Evolutionary conservation across 1,140 invertebrate genomes (phyloP).

Genomic region (Drosophila mayri): DNA sequence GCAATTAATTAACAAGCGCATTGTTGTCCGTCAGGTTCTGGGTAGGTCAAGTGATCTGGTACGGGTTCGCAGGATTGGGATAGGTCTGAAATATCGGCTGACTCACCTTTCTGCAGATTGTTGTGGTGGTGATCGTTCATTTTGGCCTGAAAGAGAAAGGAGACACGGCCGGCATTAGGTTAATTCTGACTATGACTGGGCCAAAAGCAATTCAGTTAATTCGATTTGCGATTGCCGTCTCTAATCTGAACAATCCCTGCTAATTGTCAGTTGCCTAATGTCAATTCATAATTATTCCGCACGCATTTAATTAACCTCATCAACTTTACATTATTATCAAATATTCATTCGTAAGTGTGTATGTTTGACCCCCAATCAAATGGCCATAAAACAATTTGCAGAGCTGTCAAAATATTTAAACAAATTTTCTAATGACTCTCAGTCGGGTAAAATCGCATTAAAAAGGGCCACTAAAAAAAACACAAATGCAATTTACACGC

Average conservation of each 20-base stretch:
- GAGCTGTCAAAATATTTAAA: slow-evolving; percentile 66
- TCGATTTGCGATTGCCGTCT: slow-evolving; percentile 29
- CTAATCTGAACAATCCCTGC: slow-evolving; percentile 38
- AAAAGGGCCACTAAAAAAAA: slow-evolving; percentile 18
- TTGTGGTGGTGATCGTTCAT: slow-evolving; percentile 86
- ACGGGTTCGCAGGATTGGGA: slow-evolving; percentile 10
- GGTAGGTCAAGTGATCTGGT: slow-evolving; percentile 46
- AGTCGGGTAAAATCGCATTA: slow-evolving; percentile 34
- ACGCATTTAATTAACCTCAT: slow-evolving; percentile 43
- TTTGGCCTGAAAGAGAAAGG: slow-evolving; percentile 86
- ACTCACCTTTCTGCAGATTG: slow-evolving; percentile 84
- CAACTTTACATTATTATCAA: slow-evolving; percentile 47
- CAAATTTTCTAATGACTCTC: slow-evolving; percentile 52
- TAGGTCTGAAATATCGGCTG: slow-evolving; percentile 13
- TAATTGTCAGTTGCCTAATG: slow-evolving; percentile 41
- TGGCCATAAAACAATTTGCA: slow-evolving; percentile 36
- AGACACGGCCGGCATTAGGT: slow-evolving; percentile 10
- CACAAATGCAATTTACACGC: slow-evolving; percentile 23
- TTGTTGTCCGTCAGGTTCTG: slow-evolving; percentile 51
- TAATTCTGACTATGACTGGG: not conserved
- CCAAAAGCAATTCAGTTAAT: slow-evolving; percentile 30
- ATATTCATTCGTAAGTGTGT: slow-evolving; percentile 38
- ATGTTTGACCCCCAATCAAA: slow-evolving; percentile 16
- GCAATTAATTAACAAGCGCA: slow-evolving; percentile 66
- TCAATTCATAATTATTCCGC: slow-evolving; percentile 39